Percentiles rank a stretch among this genome's conserved stretches.
phyloP scores from a whole-genome alignment of 2,888 invertebrate species.

The Eristalis pertinax region DNA sequence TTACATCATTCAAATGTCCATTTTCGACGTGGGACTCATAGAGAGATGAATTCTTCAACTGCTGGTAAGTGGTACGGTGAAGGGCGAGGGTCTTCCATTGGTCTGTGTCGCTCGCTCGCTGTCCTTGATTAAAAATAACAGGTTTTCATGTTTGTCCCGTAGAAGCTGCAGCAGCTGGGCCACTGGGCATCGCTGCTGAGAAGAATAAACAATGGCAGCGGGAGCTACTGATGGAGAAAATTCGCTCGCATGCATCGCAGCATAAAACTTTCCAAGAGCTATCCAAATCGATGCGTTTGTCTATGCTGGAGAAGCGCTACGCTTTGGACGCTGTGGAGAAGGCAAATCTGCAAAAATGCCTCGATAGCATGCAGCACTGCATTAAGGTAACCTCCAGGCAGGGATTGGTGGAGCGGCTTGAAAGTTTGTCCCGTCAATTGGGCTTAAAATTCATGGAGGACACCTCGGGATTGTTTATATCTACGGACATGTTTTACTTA shows the following conservation, averaged over 20 bases:
- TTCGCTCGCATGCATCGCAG: constrained; percentile 93
- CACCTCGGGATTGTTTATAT: constrained; percentile 92
- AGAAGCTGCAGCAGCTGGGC: constrained; percentile 64
- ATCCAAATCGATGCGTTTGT: constrained; percentile 93
- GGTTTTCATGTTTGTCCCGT: constrained; percentile 16
- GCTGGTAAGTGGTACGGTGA: constrained; percentile 53
- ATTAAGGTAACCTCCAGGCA: constrained; percentile 96
- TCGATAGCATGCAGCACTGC: constrained; percentile 95
- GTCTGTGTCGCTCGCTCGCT: constrained; percentile 27
- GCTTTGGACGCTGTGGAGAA: constrained; percentile 93
- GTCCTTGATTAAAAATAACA: constrained; percentile 50
- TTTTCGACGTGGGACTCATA: constrained; percentile 28
- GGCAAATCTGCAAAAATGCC: constrained; percentile 92
- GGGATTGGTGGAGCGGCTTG: constrained; percentile 94
- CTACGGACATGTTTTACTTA: constrained; percentile 97
- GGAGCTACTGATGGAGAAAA: constrained; percentile 95
- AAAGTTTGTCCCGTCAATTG: constrained; percentile 94
- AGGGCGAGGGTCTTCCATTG: constrained; percentile 32
- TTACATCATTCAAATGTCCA: constrained; percentile 51
- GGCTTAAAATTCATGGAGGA: constrained; percentile 95
- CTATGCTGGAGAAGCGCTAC: constrained; percentile 94
- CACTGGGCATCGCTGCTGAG: constrained; percentile 80
- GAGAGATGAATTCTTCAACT: constrained; percentile 63
- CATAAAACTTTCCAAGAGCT: constrained; percentile 92
- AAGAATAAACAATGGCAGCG: constrained; percentile 89